phyloP scores from a whole-genome alignment of 2,797 vertebrate genomes.

The Gadopsis marmoratus region DNA sequence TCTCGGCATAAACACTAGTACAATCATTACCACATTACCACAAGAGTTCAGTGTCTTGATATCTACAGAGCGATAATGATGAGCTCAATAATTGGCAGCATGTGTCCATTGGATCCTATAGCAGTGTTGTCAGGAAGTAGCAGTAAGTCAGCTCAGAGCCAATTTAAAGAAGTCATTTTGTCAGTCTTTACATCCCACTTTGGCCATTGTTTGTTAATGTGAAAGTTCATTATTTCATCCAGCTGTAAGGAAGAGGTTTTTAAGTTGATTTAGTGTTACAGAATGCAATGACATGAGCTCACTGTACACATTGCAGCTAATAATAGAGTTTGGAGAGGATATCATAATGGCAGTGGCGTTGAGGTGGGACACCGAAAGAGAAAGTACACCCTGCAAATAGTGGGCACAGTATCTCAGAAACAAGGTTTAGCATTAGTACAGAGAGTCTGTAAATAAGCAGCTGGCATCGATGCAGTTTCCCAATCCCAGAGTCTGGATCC shows the following conservation, averaged over 20 bases:
- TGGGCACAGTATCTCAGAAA: constrained; percentile 51
- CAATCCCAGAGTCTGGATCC: constrained; percentile 66
- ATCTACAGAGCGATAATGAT: constrained; percentile 58
- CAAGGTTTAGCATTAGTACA: constrained; percentile 58
- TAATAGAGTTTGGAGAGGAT: constrained; percentile 30
- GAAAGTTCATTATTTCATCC: constrained; percentile 36
- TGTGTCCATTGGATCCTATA: constrained; percentile 44
- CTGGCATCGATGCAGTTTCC: constrained; percentile 64
- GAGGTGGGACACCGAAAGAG: constrained; percentile 36
- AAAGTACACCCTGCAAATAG: constrained; percentile 52
- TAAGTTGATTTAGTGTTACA: constrained; percentile 35
- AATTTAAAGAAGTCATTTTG: constrained; percentile 61
- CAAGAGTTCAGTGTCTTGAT: constrained; percentile 37
- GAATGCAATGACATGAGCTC: constrained; percentile 28
- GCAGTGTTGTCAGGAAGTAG: constrained; percentile 17
- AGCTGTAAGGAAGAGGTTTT: constrained; percentile 25
- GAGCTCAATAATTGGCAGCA: constrained; percentile 66
- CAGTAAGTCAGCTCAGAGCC: constrained; percentile 38
- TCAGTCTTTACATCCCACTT: constrained; percentile 51
- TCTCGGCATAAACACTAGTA: constrained; percentile 19
- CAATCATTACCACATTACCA: constrained; percentile 51
- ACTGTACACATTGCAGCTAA: constrained; percentile 18
- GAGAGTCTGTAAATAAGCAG: constrained; percentile 69
- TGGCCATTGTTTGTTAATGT: constrained; percentile 42
- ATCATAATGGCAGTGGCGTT: constrained; percentile 29